Evolutionary conservation across 2,888 invertebrate species (phyloP).

Genomic region (Ophion ventricosus): DNA sequence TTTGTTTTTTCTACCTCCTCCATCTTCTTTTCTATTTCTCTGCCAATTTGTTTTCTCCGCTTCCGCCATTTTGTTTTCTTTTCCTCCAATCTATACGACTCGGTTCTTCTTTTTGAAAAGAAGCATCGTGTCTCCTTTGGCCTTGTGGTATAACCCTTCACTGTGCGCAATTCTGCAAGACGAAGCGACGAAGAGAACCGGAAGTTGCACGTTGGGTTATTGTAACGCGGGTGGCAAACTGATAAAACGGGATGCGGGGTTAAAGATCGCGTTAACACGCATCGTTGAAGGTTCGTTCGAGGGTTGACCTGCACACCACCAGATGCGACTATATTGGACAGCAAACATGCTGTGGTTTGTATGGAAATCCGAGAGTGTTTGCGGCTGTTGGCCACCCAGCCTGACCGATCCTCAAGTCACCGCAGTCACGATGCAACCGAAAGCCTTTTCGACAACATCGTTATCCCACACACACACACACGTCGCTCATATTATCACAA

Average conservation of each 20-base stretch:
- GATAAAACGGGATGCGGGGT: constrained; percentile 35
- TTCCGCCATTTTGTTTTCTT: too few relatives aligned
- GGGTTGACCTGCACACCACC: background rate
- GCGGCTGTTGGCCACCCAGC: background rate
- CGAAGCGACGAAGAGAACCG: background rate
- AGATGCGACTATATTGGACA: background rate
- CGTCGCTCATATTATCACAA: background rate
- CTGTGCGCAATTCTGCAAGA: too few relatives aligned
- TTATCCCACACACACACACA: background rate
- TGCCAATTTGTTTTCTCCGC: too few relatives aligned
- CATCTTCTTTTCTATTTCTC: too few relatives aligned
- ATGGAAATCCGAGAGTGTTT: constrained; percentile 37
- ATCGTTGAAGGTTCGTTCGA: background rate
- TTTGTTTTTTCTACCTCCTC: too few relatives aligned
- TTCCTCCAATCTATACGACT: too few relatives aligned
- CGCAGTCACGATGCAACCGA: constrained; percentile 23
- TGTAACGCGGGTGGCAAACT: background rate
- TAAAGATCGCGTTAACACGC: constrained; percentile 28
- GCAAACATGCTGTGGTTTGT: constrained; percentile 1
- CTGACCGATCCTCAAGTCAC: constrained; percentile 7
- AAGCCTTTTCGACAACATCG: constrained; percentile 19
- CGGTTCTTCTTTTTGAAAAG: too few relatives aligned
- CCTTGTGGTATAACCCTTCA: too few relatives aligned
- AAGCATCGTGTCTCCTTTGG: too few relatives aligned
- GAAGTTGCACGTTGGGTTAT: background rate